Conservation (phyloP, 2,797 vertebrate species). For the Micromesistius poutassou region DNA sequence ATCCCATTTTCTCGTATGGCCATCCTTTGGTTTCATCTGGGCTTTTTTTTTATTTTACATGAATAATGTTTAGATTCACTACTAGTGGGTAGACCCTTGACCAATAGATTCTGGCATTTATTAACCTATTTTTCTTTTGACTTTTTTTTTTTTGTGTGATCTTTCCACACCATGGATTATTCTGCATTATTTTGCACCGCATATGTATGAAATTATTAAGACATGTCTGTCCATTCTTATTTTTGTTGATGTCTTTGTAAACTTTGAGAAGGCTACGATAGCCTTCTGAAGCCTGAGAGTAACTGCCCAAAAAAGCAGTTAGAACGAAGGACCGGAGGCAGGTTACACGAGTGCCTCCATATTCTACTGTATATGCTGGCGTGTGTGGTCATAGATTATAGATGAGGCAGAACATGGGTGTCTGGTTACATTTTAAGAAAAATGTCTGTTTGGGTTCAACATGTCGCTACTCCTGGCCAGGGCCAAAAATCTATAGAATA, state of each 20-base stretch:
- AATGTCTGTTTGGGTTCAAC: background rate
- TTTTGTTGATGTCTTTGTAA: slow-evolving; percentile 32
- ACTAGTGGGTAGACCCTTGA: slow-evolving; percentile 29
- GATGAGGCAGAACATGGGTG: slow-evolving; percentile 14
- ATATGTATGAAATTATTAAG: slow-evolving; percentile 50
- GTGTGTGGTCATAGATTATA: slow-evolving; percentile 10
- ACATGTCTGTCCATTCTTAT: slow-evolving; percentile 35
- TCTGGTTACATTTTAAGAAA: slow-evolving; percentile 21
- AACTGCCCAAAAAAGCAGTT: slow-evolving; percentile 7
- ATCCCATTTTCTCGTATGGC: slow-evolving; percentile 1
- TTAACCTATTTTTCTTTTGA: slow-evolving; percentile 40
- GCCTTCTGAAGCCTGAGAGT: slow-evolving; percentile 8
- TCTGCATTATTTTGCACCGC: slow-evolving; percentile 65
- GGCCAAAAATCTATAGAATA: background rate
- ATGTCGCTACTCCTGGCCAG: background rate
- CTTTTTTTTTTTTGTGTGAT: slow-evolving; percentile 39
- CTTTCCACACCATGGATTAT: slow-evolving; percentile 49
- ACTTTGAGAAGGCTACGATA: slow-evolving; percentile 24
- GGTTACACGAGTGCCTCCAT: slow-evolving; percentile 33
- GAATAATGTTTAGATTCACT: slow-evolving; percentile 11
- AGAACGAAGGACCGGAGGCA: background rate
- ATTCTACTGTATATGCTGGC: slow-evolving; percentile 11
- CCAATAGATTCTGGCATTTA: slow-evolving; percentile 39
- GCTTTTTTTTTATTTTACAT: slow-evolving; percentile 6
- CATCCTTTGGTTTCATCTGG: slow-evolving; percentile 10